A percentile compares a stretch with the other conserved stretches of the same genome.
Conservation (phyloP, 2,113 vertebrate species). For the Toxotes jaculatrix region DNA sequence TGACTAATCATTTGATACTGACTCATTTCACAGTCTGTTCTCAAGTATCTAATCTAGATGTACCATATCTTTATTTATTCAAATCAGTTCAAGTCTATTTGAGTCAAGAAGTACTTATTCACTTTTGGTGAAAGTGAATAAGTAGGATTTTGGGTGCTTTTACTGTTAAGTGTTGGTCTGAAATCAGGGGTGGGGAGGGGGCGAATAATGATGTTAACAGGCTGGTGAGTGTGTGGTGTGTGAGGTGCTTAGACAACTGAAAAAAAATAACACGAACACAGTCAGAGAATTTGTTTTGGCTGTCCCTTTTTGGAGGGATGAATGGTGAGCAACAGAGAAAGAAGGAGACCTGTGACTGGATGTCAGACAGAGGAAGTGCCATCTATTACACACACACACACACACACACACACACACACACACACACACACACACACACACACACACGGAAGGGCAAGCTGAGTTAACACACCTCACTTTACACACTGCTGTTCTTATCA, state of each 20-base stretch:
- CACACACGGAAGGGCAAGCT: not conserved
- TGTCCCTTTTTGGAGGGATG: not conserved
- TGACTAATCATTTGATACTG: not conserved
- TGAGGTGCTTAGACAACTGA: not conserved
- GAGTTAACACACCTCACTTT: conserved; percentile 6
- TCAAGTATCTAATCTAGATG: too few relatives aligned
- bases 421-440: conserved; percentile 1
- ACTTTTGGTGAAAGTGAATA: not conserved
- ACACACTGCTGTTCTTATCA: conserved; percentile 41
- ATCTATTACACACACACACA: not conserved
- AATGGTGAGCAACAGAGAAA: not conserved
- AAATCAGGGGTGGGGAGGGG: not conserved
- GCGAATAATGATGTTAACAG: not conserved
- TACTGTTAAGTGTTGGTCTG: not conserved
- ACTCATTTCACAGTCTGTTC: too few relatives aligned
- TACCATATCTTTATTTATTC: not conserved
- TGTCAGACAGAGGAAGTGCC: conserved; percentile 10
- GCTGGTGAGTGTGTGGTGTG: not conserved
- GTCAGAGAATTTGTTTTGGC: not conserved
- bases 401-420: conserved; percentile 2
- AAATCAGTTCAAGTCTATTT: too few relatives aligned
- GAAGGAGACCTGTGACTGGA: not conserved
- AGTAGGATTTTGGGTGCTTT: not conserved
- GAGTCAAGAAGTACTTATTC: not conserved
- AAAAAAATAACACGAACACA: not conserved